Evolutionary conservation across 2,797 vertebrate genomes (phyloP), one percentile per base, ranked within the genome.

Genomic region (Hafferia zeledoni): DNA sequence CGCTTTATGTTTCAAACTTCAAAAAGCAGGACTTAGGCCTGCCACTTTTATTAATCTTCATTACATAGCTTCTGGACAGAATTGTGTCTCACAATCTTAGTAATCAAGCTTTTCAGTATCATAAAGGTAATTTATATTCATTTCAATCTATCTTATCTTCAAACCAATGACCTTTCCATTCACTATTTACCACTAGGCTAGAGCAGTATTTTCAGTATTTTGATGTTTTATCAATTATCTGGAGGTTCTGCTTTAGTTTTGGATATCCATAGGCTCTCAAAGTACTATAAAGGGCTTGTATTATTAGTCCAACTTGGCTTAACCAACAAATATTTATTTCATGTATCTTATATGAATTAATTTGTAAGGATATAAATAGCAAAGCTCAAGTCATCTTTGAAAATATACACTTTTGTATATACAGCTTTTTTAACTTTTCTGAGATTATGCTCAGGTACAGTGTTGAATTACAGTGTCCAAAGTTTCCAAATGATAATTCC

Each of bases 241-340:
- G 87, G 71, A 87, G 12, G 19, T 94, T 91, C 50, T 64, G 17
- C 25, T 86, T 95, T 81, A 86, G 49, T 94, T 92, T 92, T 60
- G 69, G 47, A 33, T 61, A 78, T 5, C 7, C 39, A 75, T 17
- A 68, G 55, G 27, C 23, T 43, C 27, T 64, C 39, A 41, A 82
- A 91, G 11, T 64, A 30, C 46, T 83, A 37, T 8, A 83, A 60
- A 92, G 39, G 74, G 6, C 43, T 95, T 65, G 41, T n/a, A 89
- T 80, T 79, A 64, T 77, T 83, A 83, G 43, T 75, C 68, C 17
- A 84, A 59, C n/a, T 79, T 90, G 22, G 22, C 56, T 56, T 83
- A 83, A 86, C 19, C 2, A 52, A 67, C 6, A 49, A 93, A 79
- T 44, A 56, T 71, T 78, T 91, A 85, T 84, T 83, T 87, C 10